phyloP scores from a whole-genome alignment of 2,888 invertebrate species.

The Drosophila prostipennis region DNA sequence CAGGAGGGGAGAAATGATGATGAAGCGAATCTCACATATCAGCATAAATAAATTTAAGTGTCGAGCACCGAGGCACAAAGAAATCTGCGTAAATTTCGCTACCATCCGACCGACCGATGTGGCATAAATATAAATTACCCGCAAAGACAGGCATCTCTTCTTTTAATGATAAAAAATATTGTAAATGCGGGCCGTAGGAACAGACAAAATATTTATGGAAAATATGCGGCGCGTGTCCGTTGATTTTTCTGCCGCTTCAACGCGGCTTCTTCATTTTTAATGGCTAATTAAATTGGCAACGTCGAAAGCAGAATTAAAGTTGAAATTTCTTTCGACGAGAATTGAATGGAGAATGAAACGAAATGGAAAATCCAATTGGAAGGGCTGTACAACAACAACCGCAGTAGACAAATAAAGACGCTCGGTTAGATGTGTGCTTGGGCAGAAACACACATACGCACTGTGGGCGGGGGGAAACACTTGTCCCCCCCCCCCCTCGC shows the following conservation, averaged over 20 bases:
- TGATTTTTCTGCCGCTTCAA: constrained; percentile 12
- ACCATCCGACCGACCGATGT: constrained; percentile 28
- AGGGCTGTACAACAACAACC: constrained; percentile 32
- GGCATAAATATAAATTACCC: constrained; percentile 51
- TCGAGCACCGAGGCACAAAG: constrained; percentile 27
- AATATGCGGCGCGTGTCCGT: constrained; percentile 52
- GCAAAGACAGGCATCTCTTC: constrained; percentile 2
- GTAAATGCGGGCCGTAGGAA: constrained; percentile 17
- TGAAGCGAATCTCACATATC: constrained; percentile 61
- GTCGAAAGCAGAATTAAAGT: constrained; percentile 17
- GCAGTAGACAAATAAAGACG: constrained; percentile 11
- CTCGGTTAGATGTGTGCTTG: constrained; percentile 28
- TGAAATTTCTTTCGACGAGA: constrained; percentile 34
- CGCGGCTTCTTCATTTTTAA: constrained; percentile 52
- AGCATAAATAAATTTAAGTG: constrained; percentile 47
- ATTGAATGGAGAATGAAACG: constrained; percentile 56
- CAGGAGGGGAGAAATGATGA: constrained; percentile 61
- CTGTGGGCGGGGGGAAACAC: constrained; percentile 24
- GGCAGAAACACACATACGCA: constrained; percentile 35
- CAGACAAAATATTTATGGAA: constrained; percentile 59
- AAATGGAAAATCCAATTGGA: constrained; percentile 76
- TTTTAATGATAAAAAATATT: constrained; percentile 38
- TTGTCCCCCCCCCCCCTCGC: constrained; percentile 52
- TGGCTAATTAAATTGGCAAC: constrained; percentile 74
- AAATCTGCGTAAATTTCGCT: constrained; percentile 44